These are phyloP conservation scores for Drosophila lutescens DNA, from an alignment of 2,888 invertebrate genomes.

Conservation along the genomic window DNA sequence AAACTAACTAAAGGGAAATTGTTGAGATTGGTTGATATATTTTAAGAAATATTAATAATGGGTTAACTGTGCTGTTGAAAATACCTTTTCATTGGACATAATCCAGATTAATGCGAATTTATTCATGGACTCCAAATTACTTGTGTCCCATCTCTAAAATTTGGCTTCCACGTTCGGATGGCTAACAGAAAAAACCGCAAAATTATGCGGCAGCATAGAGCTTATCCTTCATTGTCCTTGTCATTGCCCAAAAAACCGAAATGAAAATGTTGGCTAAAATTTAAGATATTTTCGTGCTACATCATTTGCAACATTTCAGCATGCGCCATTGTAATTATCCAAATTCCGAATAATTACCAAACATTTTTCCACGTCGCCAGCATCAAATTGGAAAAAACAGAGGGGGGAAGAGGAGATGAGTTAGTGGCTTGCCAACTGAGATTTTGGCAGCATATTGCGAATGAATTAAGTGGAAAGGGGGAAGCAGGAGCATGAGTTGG, in stretches of 20 bases:
- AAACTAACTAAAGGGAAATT: too few relatives aligned
- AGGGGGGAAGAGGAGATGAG: slow-evolving; percentile 25
- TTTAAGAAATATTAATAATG: too few relatives aligned
- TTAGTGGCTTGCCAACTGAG: slow-evolving; percentile 50
- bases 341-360: slow-evolving; percentile 70
- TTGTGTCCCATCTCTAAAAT: slow-evolving; percentile 8
- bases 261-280: slow-evolving; percentile 45
- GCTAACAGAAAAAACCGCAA: slow-evolving; percentile 39
- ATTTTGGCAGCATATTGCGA: slow-evolving; percentile 49
- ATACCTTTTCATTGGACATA: not conserved
- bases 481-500: slow-evolving; percentile 11
- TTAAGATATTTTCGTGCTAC: slow-evolving; percentile 35
- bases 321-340: slow-evolving; percentile 66
- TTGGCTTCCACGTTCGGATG: not conserved
- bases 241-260: slow-evolving; percentile 23
- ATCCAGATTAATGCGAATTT: not conserved
- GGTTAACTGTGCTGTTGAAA: not conserved
- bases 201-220: slow-evolving; percentile 51
- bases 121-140: not conserved
- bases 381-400: slow-evolving; percentile 39
- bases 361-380: slow-evolving; percentile 71
- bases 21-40: too few relatives aligned
- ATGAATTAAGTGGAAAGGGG: slow-evolving; percentile 22
- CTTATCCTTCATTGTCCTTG: slow-evolving; percentile 1
- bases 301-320: slow-evolving; percentile 58